Conservation (phyloP, 2,113 vertebrate genomes). For the Spermophilus dauricus region DNA sequence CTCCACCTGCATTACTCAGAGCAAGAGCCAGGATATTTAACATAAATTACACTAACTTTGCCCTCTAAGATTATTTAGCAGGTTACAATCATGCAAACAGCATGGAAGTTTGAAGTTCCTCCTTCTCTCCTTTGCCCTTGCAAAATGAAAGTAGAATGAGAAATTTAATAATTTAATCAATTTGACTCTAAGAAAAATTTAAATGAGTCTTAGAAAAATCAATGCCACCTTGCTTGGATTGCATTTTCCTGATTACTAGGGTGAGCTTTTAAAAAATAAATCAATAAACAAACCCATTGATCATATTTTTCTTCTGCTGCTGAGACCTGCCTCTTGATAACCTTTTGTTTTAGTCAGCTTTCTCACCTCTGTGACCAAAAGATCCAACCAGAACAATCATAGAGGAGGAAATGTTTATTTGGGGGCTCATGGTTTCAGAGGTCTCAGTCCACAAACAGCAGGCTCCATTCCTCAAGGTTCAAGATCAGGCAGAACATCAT, state of each 20-base stretch:
- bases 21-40: neutral
- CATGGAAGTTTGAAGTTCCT: neutral
- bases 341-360: neutral
- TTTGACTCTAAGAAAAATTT: neutral
- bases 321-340: neutral
- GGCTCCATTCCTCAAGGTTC: too few species aligned
- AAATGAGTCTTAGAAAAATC: constrained; percentile 6
- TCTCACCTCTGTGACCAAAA: too few species aligned
- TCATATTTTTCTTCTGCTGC: neutral
- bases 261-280: neutral
- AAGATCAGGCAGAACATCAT: too few species aligned
- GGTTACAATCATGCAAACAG: neutral
- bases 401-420: too few species aligned
- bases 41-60: neutral
- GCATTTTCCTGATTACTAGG: constrained; percentile 1
- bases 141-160: neutral
- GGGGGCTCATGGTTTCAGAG: too few species aligned
- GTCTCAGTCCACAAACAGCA: too few species aligned
- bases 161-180: too few species aligned
- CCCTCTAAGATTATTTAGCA: neutral
- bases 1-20: neutral
- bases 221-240: neutral
- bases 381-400: too few species aligned
- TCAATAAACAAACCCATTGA: neutral
- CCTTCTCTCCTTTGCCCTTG: neutral